phyloP scores from a whole-genome alignment of 2,888 invertebrate species.

The Drosophila monieri region DNA sequence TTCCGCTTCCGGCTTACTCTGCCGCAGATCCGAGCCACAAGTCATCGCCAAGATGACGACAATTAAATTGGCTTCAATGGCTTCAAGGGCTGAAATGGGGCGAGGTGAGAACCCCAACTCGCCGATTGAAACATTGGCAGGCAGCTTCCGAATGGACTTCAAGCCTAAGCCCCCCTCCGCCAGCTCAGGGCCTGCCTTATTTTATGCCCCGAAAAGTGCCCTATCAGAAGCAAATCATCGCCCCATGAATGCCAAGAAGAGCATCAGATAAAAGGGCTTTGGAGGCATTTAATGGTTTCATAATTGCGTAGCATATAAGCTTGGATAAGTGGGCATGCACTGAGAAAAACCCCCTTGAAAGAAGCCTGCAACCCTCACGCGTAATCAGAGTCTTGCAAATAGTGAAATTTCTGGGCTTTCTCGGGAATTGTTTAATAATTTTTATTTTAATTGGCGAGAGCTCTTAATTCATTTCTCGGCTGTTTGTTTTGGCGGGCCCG shows the following conservation, averaged over 20 bases:
- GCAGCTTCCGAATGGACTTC: not conserved
- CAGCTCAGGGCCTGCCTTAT: not conserved
- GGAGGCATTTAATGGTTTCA: not conserved
- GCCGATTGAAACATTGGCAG: not conserved
- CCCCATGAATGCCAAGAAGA: slow-evolving; percentile 29
- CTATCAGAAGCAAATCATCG: slow-evolving; percentile 16
- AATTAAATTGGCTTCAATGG: not conserved
- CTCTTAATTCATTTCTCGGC: not conserved
- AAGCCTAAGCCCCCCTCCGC: too few relatives aligned
- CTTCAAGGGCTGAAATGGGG: not conserved
- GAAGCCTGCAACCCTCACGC: too few relatives aligned
- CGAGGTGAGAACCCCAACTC: not conserved
- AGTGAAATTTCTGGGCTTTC: not conserved
- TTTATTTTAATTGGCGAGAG: not conserved
- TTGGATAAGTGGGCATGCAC: not conserved
- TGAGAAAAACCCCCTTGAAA: not conserved
- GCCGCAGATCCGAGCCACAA: not conserved
- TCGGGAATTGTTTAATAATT: not conserved
- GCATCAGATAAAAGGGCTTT: not conserved
- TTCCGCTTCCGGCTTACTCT: slow-evolving; percentile 58
- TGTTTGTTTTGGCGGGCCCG: slow-evolving; percentile 10
- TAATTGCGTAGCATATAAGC: not conserved
- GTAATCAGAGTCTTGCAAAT: not conserved
- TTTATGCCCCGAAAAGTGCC: not conserved
- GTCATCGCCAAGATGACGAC: not conserved